Evolutionary conservation across 30 jellyfish, hydroid and myxozoan species (phyloP), one percentile per base, ranked within the genome.

Genomic region (Clytia hemisphaerica): DNA sequence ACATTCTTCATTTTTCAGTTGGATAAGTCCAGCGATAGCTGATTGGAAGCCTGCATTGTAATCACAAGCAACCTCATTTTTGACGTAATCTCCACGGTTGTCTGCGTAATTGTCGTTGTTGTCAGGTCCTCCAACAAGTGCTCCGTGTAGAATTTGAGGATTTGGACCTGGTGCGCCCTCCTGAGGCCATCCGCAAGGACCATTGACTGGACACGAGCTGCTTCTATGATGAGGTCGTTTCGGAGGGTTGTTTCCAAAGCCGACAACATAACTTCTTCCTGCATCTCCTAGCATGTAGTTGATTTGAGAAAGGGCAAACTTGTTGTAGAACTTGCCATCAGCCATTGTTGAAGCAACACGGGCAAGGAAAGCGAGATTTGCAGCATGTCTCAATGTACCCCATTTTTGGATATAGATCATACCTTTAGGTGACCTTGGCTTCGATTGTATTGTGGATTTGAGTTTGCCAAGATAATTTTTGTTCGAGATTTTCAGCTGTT

Each of bases 111-210:
- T 34, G 45, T 59, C 93, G 29, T 57, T 14, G 26, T 27, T 21
- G 60, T 60, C 93, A 1, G 93, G 93, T 7, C 93, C 93, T 5
- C 93, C 93, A 15, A 79, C 93, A 51, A 79, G 79, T 14, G 93
- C 93, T n/a, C 93, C 93, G 33, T 79, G 70, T 73, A 79, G 47
- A 0, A 45, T 49, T 7, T 67, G 84, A 12, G 93, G 84, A 33
- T 79, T 79, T 3, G 84, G 80, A 10, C 29, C 34, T 4, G 67
- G 26, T n/a, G 63, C 49, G 49, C 58, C 37, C 75, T 22, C 68
- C 10, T 68, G 45, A 30, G 26, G 35, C 83, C 83, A 79, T 16
- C 36, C 72, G 46, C 93, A 79, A 6, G 84, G 84, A 26, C 59
- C 73, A 40, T 67, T 49, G 19, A 33, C 19, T 38, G 93, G 85